Base-by-base conservation (phyloP, 2,113 vertebrate species). In the Cinclus mexicanus region DNA sequence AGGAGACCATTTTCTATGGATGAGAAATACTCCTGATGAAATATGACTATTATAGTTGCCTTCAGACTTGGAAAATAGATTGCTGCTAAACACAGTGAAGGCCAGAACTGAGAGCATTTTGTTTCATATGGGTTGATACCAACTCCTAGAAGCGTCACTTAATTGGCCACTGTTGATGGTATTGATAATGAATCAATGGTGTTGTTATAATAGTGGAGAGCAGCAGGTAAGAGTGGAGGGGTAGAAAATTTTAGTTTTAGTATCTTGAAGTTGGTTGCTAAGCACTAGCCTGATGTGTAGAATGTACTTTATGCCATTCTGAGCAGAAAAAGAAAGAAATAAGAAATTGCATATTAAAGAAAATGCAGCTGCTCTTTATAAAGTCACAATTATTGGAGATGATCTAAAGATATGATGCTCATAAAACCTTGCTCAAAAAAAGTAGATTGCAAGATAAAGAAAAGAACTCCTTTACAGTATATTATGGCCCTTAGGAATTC, bases 191-290 rank as follows among this genome's bases (percentile, higher is more conserved):
- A 87, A 89, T 93, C 87, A 79, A 71, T 8, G 17, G 12, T 28
- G 22, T 52, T 74, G n/a, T 47, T 84, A 44, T 37, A 59, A 67
- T 14, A 83, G 22, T 50, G 29, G 19, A 8, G 18, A 91, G 29
- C 4, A 28, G 42, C 33, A 79, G 46, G 10, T 55, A 70, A 68
- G 42, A 72, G 28, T 39, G 37, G 67, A 20, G 12, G 2, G 18
- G 8, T 69, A 85, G 37, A 28, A 91, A 89, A 87, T 52, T 9
- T 24, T 75, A 72, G 65, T 83, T 92, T 74, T 79, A 72, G 65
- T 33, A 29, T 70, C 67, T 71, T 67, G 65, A 87, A 72, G 8
- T 35, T 74, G 63, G 91, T 97, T 95, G 90, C 94, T 95, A 94
- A 87, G 74, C 74, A 63, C 50, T 89, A 52, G 9, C 46, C n/a